These are phyloP conservation scores for Oasisia sp. DNA, from an alignment of 2,888 invertebrate species.

Conservation along the genomic window DNA sequence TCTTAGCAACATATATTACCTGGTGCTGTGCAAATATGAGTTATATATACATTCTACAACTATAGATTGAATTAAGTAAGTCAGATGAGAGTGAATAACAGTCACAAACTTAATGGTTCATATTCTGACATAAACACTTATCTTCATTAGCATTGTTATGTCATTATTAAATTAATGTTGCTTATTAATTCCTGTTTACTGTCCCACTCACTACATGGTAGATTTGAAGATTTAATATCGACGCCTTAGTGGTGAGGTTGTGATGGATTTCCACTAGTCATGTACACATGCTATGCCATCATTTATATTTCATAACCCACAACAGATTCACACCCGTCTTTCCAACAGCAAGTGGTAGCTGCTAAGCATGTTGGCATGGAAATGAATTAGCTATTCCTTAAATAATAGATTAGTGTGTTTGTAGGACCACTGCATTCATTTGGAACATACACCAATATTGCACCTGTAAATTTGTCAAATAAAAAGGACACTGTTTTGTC, in stretches of 20 bases:
- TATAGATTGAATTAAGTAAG: too few species aligned
- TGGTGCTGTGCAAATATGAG: too few species aligned
- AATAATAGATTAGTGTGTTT: background rate
- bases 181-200: background rate
- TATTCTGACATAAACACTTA: too few species aligned
- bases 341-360: background rate
- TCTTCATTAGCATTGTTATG: background rate
- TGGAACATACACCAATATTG: background rate
- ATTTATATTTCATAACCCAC: constrained; percentile 22
- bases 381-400: background rate
- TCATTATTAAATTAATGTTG: background rate
- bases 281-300: background rate
- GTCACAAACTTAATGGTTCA: too few species aligned
- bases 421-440: background rate
- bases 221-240: background rate
- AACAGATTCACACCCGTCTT: background rate
- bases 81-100: too few species aligned
- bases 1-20: too few species aligned
- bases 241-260: background rate
- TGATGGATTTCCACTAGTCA: background rate
- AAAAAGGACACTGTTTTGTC: background rate
- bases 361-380: constrained; percentile 5
- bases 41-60: too few species aligned
- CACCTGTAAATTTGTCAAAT: background rate
- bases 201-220: background rate